Evolutionary conservation across 1,140 invertebrate species (phyloP).

Genomic region (Drusus annulatus): DNA sequence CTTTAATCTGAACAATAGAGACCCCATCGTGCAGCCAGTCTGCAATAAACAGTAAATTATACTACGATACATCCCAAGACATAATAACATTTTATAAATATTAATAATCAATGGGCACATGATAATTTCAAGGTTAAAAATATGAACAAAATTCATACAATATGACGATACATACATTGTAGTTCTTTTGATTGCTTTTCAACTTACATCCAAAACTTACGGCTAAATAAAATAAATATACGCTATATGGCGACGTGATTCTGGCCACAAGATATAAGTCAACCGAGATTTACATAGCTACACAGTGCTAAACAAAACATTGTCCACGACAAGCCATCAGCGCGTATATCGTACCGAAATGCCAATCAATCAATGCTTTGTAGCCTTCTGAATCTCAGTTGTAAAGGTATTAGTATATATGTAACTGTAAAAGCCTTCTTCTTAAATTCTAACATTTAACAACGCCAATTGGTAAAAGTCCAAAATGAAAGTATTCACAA

Average conservation of each 20-base stretch:
- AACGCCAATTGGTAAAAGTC: too few relatives aligned
- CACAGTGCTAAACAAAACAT: background rate
- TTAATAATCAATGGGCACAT: background rate
- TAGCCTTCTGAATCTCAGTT: too few relatives aligned
- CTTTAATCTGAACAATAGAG: background rate
- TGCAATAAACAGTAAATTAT: background rate
- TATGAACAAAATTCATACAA: slow-evolving; percentile 1
- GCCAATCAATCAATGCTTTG: too few relatives aligned
- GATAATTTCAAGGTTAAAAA: background rate
- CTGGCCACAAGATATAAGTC: slow-evolving; percentile 11
- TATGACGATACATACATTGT: background rate
- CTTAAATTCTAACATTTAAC: too few relatives aligned
- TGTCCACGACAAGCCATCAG: too few relatives aligned
- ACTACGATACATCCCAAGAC: background rate
- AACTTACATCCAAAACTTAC: slow-evolving; percentile 1
- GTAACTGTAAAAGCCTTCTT: too few relatives aligned
- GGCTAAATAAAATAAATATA: slow-evolving; percentile 28
- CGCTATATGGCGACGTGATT: slow-evolving; percentile 13
- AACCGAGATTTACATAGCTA: background rate
- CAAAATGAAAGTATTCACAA: too few relatives aligned
- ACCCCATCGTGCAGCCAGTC: slow-evolving; percentile 18
- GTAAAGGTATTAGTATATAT: too few relatives aligned
- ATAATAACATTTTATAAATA: background rate
- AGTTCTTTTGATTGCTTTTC: slow-evolving; percentile 27
- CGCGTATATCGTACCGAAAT: too few relatives aligned